These are phyloP conservation scores for Elaeidobius kamerunicus DNA, from an alignment of 2,888 invertebrate species.

Conservation along the genomic window DNA sequence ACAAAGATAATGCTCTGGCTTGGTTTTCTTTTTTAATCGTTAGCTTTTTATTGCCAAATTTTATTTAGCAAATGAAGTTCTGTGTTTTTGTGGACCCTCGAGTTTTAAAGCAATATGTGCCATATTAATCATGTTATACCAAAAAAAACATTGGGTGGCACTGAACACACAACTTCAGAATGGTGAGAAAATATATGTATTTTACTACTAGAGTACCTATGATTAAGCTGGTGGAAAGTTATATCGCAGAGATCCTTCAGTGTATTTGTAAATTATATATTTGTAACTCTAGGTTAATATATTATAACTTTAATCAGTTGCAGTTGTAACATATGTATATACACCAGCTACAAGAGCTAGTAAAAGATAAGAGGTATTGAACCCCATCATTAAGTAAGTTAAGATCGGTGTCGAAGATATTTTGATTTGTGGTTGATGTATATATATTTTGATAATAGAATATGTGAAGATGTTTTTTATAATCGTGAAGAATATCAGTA, in stretches of 20 bases:
- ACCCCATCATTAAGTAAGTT: background rate
- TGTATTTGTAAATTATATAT: conserved; percentile 40
- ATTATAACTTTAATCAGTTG: conserved; percentile 29
- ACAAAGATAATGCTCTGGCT: background rate
- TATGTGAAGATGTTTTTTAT: conserved; percentile 48
- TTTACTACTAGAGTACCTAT: conserved; percentile 52
- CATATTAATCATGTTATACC: conserved; percentile 29
- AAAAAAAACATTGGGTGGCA: conserved; percentile 27
- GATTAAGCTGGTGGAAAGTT: conserved; percentile 46
- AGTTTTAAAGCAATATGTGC: conserved; percentile 31
- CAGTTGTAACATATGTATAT: conserved; percentile 24
- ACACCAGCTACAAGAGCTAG: conserved; percentile 10
- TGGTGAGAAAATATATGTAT: conserved; percentile 22
- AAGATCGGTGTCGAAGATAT: background rate
- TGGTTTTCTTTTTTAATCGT: conserved; percentile 22
- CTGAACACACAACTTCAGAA: conserved; percentile 15
- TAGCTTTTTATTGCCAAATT: conserved; percentile 21
- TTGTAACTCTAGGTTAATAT: conserved; percentile 48
- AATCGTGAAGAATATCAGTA: conserved; percentile 51
- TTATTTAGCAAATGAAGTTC: conserved; percentile 15
- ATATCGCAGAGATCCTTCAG: conserved; percentile 44
- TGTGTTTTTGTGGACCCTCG: conserved; percentile 17
- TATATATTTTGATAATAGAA: conserved; percentile 37
- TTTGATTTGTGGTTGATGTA: conserved; percentile 22
- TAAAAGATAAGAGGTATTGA: background rate